Conservation (phyloP, 2,888 invertebrate genomes). For the Drosophila monieri region DNA sequence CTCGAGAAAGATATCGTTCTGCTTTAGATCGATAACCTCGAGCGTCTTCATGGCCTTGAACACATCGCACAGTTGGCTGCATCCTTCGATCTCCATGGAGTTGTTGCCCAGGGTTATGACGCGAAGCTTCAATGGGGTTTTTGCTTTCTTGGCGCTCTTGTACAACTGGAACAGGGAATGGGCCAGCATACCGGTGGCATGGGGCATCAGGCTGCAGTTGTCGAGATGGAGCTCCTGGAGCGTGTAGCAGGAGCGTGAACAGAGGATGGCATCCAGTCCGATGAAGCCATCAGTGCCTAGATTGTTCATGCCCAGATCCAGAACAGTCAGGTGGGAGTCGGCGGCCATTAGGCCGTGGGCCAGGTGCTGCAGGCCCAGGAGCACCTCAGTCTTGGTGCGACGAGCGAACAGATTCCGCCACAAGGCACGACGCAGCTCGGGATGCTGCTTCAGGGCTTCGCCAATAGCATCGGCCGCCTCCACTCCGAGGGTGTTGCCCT, state of each 20-base stretch:
- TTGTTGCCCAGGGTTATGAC: neutral
- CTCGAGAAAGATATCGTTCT: neutral
- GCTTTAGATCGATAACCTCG: neutral
- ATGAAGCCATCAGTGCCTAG: neutral
- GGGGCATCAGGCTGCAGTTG: slow-evolving; percentile 1
- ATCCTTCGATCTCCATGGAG: neutral
- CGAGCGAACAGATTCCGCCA: neutral
- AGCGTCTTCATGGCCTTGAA: neutral
- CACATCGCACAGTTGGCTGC: neutral
- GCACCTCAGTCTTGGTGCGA: neutral
- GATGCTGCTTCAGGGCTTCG: slow-evolving; percentile 1
- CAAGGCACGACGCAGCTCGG: neutral
- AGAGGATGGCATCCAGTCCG: neutral
- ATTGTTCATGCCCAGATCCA: neutral
- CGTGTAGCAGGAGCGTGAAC: neutral
- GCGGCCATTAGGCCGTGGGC: neutral
- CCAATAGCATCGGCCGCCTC: neutral
- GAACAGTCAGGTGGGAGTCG: neutral
- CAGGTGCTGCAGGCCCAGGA: neutral
- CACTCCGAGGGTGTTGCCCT: neutral
- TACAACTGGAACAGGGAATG: neutral
- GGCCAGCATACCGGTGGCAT: neutral
- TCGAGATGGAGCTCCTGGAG: slow-evolving; percentile 1
- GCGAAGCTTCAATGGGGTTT: neutral
- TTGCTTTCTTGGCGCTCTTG: neutral